Base-by-base conservation (phyloP, 2,888 invertebrate species). In the Saturnia pavonia region DNA sequence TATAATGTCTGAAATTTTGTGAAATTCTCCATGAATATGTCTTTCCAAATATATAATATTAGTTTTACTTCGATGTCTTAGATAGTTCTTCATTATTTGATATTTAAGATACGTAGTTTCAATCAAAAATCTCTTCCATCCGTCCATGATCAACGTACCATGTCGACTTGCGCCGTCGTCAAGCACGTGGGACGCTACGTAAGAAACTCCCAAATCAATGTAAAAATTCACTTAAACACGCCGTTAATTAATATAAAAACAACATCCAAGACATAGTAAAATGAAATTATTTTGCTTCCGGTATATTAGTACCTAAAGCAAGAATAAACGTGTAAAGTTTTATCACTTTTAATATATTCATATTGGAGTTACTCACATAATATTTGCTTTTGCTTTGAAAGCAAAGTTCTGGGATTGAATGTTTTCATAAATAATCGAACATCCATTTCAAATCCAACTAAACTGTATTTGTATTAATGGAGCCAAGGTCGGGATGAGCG, bases 371-470 rank as follows among this genome's bases (percentile, higher is more conserved):
- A 54, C 22, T 51, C n/a, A 8, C 51, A 51, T 51, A 51, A 51
- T 60, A 25, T 60, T 60, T 60, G 9, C 60, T 63, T 63, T 63
- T 7, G 34, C 60, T 27, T 16, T 27, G 60, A 34, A 34, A 9
- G 16, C 11, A 63, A 34, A 40, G n/a, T 22, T 68, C 11, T 9
- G 68, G 22, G 19, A 68, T 68, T 68, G 22, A 34, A 68, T 51
- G 34, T 68, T 57, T 68, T 57, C 22, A 42, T 54, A 42, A 57
- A 42, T 68, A 68, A 68, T 22, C 22, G 40, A 68, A 68, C 22
- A 40, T 68, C 19, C n/a, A 68, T 54, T n/a, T 54, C 22, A 42
- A 57, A 22, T 68, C 42, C 34, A 34, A 68, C 54, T 57, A 27
- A 48, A 40, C n/a, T 68, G n/a, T 40, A 22, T 57, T 68, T 68